These are phyloP conservation scores for Campoletis sonorensis DNA, from an alignment of 1,140 invertebrate species.

Conservation along the genomic window DNA sequence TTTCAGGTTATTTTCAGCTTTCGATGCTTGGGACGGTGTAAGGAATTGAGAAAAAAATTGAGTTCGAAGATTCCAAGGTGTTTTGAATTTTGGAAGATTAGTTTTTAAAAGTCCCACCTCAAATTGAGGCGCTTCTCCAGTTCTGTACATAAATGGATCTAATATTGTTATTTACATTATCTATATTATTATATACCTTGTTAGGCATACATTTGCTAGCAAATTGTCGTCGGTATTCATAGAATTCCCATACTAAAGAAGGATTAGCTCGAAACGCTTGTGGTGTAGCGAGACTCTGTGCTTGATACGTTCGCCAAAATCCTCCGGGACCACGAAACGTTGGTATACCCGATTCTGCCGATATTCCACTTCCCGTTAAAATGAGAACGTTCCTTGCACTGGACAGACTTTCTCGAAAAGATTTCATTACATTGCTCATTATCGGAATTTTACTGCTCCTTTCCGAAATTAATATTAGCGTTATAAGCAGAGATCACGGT, in stretches of 20 bases:
- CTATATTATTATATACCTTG: conserved; percentile 70
- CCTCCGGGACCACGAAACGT: conserved; percentile 88
- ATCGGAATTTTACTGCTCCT: not conserved
- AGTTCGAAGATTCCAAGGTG: too few relatives aligned
- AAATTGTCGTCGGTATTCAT: conserved; percentile 84
- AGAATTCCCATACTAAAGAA: conserved; percentile 88
- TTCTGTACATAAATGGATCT: too few relatives aligned
- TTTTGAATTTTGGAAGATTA: too few relatives aligned
- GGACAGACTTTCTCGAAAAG: conserved; percentile 79
- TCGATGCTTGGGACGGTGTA: not conserved
- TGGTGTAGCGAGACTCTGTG: conserved; percentile 82
- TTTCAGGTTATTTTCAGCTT: not conserved
- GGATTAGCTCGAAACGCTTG: conserved; percentile 82
- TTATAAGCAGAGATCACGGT: too few relatives aligned
- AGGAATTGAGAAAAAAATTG: too few relatives aligned
- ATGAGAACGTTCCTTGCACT: conserved; percentile 81
- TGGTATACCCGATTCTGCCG: conserved; percentile 89
- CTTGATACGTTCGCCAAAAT: conserved; percentile 85
- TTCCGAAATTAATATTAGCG: not conserved
- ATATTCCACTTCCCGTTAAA: conserved; percentile 87
- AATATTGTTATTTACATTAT: not conserved
- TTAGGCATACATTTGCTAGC: conserved; percentile 82
- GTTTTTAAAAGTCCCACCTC: too few relatives aligned
- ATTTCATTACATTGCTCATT: conserved; percentile 68
- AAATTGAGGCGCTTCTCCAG: too few relatives aligned